Evolutionary conservation across 2,113 vertebrate species (phyloP).

Genomic region (Rhabdornis inornatus): DNA sequence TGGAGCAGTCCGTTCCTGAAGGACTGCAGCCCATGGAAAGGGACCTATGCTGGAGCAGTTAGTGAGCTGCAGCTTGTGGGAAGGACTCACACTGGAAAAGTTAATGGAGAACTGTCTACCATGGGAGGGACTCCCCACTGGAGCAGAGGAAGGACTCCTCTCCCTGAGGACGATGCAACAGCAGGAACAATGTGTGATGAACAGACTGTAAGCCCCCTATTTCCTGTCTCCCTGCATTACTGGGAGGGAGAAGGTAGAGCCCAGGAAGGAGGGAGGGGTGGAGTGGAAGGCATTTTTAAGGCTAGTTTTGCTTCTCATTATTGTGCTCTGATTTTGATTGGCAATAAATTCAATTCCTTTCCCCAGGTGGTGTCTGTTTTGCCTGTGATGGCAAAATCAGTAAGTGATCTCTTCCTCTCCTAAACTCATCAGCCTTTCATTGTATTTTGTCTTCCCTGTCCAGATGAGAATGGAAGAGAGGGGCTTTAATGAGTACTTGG

Average conservation of each 20-base stretch:
- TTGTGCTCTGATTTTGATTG: neutral
- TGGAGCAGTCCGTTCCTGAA: neutral
- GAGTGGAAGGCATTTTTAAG: neutral
- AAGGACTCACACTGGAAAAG: neutral
- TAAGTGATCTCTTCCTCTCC: neutral
- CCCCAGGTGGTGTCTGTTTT: neutral
- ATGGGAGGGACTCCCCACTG: neutral
- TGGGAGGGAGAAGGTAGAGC: neutral
- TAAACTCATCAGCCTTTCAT: neutral
- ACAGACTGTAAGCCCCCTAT: fast-evolving
- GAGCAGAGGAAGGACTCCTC: neutral
- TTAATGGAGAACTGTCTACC: neutral
- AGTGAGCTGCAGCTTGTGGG: neutral
- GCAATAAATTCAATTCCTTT: neutral
- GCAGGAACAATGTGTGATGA: neutral
- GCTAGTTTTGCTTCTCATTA: neutral
- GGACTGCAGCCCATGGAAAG: neutral
- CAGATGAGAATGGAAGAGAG: neutral
- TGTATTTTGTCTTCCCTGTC: neutral
- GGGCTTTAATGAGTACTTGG: neutral
- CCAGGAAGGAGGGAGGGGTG: neutral
- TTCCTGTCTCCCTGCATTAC: neutral
- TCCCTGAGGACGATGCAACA: neutral
- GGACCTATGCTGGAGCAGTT: neutral
- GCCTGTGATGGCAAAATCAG: neutral